Evolutionary conservation across 2,113 vertebrate species (phyloP), one percentile per base, ranked within the genome.

Genomic region (Pagrus major): DNA sequence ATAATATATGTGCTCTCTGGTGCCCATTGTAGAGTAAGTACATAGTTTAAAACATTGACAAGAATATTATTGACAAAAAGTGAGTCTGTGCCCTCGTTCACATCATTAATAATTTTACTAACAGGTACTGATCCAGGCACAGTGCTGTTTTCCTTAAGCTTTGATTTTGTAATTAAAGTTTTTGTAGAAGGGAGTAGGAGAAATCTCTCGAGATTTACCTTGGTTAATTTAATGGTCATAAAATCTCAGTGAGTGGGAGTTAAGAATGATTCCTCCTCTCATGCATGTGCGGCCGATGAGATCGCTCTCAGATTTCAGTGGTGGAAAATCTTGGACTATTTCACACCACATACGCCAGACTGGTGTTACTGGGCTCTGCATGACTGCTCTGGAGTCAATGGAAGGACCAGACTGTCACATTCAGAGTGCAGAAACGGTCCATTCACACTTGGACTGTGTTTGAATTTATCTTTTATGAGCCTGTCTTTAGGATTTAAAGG

Each of bases 311-410:
- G 33, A 56, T 76, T 72, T 74, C 59, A 78, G 37, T 41, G 55
- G 27, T 67, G 35, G 27, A 61, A 77, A 67, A 59, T 68, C 47
- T 51, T 63, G 4, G 25, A 67, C 37, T 46, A 21, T 66, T 79
- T 83, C 65, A 68, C 65, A 75, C 71, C 49, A 64, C 60, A 64
- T 71, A 63, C 49, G 37, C 37, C 42, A 76, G 59, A 78, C 66
- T 46, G 61, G 49, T 44, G 9, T 25, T 23, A 35, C 21, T 76
- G 11, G 29, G 61, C 65, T 71, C 47, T 77, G 71, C 70, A 67
- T 79, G 78, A 71, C 52, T 69, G 76, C 54, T 58, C 52, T 56
- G 46, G 47, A 89, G 63, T 81, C 18, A 71, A 39, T 74, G 59
- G 35, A 31, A 73, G 56, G 52, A 78, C 29, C 37, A 41, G 47